Evolutionary conservation across 2,113 vertebrate genomes (phyloP).

Genomic region (Geococcyx californianus): DNA sequence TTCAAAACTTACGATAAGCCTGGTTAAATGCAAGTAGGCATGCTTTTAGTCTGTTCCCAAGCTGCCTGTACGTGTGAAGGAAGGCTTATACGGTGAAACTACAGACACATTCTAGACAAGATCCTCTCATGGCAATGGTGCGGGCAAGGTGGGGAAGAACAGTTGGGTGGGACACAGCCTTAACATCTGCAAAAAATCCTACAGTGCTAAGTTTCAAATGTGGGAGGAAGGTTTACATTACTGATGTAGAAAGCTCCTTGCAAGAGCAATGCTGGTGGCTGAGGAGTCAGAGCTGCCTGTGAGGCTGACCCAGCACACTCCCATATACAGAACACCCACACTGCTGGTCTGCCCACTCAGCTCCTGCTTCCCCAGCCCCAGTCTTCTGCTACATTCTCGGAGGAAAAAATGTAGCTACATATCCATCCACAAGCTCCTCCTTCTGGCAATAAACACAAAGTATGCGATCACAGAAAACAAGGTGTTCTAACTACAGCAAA

Average conservation of each 20-base stretch:
- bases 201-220: neutral
- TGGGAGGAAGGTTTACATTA: neutral
- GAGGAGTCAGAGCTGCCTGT: neutral
- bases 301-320: neutral
- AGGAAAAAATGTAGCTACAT: neutral
- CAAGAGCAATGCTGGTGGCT: neutral
- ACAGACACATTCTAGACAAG: accelerated
- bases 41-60: neutral
- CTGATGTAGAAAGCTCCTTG: neutral
- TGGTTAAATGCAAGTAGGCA: neutral
- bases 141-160: neutral
- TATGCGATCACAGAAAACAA: neutral
- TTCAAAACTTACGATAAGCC: neutral
- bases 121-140: neutral
- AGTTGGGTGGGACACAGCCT: neutral
- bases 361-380: neutral
- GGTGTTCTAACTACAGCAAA: conserved; percentile 21
- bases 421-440: neutral
- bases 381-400: neutral
- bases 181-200: neutral
- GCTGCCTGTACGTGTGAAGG: neutral
- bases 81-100: neutral
- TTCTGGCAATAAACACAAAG: neutral
- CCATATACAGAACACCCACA: neutral
- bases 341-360: neutral